Conservation (phyloP, 2,888 invertebrate species). For the Orthonevra nobilis region DNA sequence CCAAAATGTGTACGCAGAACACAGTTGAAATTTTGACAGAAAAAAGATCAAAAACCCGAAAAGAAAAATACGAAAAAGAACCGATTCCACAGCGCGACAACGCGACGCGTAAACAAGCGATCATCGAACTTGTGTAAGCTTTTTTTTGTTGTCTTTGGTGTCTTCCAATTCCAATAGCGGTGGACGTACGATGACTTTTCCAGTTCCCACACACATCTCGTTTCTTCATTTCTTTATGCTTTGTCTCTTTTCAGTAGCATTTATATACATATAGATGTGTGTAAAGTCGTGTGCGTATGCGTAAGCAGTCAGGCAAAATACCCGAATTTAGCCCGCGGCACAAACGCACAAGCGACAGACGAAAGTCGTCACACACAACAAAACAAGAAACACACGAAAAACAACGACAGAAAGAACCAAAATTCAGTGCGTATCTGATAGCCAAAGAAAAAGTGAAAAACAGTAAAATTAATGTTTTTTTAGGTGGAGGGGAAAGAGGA, state of each 20-base stretch:
- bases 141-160: conserved; percentile 7
- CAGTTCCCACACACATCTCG: conserved; percentile 35
- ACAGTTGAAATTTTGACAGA: neutral
- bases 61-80: conserved; percentile 36
- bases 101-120: conserved; percentile 68
- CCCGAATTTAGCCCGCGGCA: conserved; percentile 40
- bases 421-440: conserved; percentile 52
- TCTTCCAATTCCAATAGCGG: conserved; percentile 30
- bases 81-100: conserved; percentile 27
- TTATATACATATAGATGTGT: conserved; percentile 57
- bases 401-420: conserved; percentile 12
- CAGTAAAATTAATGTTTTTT: neutral
- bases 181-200: conserved; percentile 43
- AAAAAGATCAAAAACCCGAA: conserved; percentile 25
- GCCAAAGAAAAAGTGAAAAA: conserved; percentile 11
- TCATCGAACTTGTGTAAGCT: conserved; percentile 64
- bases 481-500: neutral
- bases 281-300: no score
- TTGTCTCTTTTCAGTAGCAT: conserved; percentile 47
- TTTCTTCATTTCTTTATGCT: conserved; percentile 16
- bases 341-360: conserved; percentile 32
- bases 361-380: conserved; percentile 1
- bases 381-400: conserved; percentile 16
- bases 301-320: conserved; percentile 43
- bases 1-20: neutral